Conservation (phyloP, 2,797 vertebrate genomes). For the Poliocrania exsul region DNA sequence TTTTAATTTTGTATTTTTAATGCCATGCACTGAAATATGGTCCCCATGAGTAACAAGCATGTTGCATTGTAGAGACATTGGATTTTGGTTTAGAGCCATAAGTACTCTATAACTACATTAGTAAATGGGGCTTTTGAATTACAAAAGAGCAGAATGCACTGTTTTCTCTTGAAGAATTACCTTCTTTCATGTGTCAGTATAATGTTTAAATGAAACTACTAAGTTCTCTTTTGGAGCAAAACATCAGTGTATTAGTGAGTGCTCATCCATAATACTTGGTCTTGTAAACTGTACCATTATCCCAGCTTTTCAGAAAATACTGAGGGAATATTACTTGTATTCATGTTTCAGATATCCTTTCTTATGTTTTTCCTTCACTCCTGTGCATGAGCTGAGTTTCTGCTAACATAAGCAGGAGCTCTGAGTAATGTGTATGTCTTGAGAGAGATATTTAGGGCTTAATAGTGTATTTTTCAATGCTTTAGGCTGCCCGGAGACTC, state of each 20-base stretch:
- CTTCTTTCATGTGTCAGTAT: background rate
- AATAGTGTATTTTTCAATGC: constrained; percentile 17
- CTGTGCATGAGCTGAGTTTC: background rate
- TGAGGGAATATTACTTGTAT: background rate
- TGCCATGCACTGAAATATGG: background rate
- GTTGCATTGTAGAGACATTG: background rate
- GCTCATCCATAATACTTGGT: background rate
- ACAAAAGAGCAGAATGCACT: background rate
- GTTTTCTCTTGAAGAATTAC: background rate
- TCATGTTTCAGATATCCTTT: background rate
- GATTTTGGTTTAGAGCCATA: background rate
- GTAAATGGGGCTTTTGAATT: background rate
- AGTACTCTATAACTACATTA: background rate
- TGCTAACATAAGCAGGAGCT: background rate
- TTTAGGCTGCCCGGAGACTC: constrained; percentile 92
- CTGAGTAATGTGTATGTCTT: background rate
- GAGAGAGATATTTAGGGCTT: background rate
- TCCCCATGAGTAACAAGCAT: background rate
- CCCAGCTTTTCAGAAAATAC: background rate
- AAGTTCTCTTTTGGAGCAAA: background rate
- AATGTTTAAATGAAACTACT: background rate
- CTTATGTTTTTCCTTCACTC: background rate
- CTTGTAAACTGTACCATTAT: background rate
- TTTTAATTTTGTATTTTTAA: background rate
- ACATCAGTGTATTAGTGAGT: background rate